Evolutionary conservation across 2,888 invertebrate species (phyloP).

Genomic region (Oscheius sp.): DNA sequence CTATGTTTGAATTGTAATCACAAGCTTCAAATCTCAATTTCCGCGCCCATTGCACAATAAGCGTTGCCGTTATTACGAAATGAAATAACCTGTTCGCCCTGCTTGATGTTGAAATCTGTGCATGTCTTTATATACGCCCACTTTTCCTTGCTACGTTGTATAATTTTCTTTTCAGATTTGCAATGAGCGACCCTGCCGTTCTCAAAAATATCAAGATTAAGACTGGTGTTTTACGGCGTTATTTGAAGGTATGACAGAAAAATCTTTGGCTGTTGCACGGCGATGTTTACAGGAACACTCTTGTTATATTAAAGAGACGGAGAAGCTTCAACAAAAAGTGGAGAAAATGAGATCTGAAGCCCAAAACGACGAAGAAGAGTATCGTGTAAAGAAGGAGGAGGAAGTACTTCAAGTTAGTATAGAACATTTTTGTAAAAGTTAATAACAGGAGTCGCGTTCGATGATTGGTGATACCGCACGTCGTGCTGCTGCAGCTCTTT

Average conservation of each 20-base stretch:
- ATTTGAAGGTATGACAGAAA: slow-evolving; percentile 47
- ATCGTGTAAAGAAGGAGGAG: slow-evolving; percentile 55
- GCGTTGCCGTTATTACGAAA: no score
- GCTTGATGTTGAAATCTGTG: no score
- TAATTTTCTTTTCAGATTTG: background rate
- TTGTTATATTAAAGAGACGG: slow-evolving; percentile 48
- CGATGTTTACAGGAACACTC: slow-evolving; percentile 42
- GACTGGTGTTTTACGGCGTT: slow-evolving; percentile 52
- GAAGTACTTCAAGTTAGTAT: slow-evolving; percentile 42
- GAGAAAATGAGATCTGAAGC: slow-evolving; percentile 45
- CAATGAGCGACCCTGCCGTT: slow-evolving; percentile 49
- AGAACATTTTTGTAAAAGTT: background rate
- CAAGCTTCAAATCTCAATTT: no score
- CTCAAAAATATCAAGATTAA: slow-evolving; percentile 55
- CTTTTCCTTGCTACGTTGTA: background rate
- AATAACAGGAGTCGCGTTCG: slow-evolving; percentile 52
- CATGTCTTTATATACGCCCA: background rate
- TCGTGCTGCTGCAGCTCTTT: slow-evolving; percentile 34
- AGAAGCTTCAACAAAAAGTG: slow-evolving; percentile 46
- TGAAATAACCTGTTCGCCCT: no score
- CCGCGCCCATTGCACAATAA: no score
- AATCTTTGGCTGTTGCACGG: background rate
- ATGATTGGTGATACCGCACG: slow-evolving; percentile 53
- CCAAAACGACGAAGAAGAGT: slow-evolving; percentile 54
- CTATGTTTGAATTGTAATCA: no score